Conservation (phyloP, 2,888 invertebrate genomes). For the Leptinotarsa rubiginosa region DNA sequence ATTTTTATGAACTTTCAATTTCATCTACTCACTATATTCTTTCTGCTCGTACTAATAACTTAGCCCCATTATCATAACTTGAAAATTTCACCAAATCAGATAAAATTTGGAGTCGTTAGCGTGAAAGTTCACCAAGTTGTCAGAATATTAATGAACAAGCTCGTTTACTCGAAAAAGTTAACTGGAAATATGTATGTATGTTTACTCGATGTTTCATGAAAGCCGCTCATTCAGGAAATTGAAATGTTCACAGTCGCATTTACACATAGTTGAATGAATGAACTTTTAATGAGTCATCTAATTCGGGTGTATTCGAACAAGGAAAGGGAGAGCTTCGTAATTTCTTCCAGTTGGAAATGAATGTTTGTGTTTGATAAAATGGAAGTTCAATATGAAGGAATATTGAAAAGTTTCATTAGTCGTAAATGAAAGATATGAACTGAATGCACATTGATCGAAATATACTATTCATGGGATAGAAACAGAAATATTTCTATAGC, state of each 20-base stretch:
- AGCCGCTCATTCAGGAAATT: background rate
- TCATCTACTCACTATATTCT: background rate
- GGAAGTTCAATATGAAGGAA: too few relatives aligned
- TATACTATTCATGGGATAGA: too few relatives aligned
- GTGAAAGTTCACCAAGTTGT: background rate
- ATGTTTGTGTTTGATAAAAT: background rate
- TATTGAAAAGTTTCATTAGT: too few relatives aligned
- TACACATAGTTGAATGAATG: background rate
- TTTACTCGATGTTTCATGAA: background rate
- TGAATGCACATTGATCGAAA: too few relatives aligned
- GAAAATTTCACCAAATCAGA: background rate
- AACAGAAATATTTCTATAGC: too few relatives aligned
- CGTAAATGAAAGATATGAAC: too few relatives aligned
- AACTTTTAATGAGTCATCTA: constrained; percentile 2
- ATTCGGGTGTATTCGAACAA: background rate
- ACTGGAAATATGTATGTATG: background rate
- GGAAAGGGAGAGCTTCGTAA: background rate
- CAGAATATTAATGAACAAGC: constrained; percentile 6
- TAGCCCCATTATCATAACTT: background rate
- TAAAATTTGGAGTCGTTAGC: background rate
- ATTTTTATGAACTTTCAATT: too few relatives aligned
- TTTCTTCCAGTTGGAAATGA: background rate
- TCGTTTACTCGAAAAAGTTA: background rate
- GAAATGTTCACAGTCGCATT: background rate
- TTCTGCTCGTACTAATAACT: background rate